phyloP scores from a whole-genome alignment of 2,797 vertebrate genomes.

The Sebastes aleutianus region DNA sequence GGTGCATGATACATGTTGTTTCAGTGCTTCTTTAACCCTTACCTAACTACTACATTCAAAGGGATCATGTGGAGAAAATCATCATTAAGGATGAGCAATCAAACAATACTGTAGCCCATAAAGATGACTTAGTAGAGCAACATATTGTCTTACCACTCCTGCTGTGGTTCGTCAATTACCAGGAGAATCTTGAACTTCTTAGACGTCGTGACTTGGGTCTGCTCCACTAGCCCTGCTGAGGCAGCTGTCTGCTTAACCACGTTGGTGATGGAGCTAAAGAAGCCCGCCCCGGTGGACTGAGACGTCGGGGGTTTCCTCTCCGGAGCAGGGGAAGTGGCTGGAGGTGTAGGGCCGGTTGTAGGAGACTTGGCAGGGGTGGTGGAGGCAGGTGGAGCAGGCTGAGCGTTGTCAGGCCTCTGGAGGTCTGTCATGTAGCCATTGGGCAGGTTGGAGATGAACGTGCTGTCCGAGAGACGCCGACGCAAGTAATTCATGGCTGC shows the following conservation, averaged over 20 bases:
- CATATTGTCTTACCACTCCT: conserved; percentile 89
- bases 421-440: conserved; percentile 98
- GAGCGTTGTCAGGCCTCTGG: conserved; percentile 92
- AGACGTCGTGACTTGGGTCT: conserved; percentile 81
- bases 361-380: conserved; percentile 75
- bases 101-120: neutral
- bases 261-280: conserved; percentile 97
- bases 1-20: conserved; percentile 27
- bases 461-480: conserved; percentile 97
- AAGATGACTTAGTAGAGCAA: neutral
- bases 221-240: conserved; percentile 92
- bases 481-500: conserved; percentile 96
- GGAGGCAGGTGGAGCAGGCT: conserved; percentile 80
- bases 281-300: conserved; percentile 88
- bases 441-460: conserved; percentile 97
- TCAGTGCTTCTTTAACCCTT: conserved; percentile 29
- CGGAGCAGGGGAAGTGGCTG: conserved; percentile 73
- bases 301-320: conserved; percentile 79
- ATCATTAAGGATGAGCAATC: neutral
- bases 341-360: conserved; percentile 69
- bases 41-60: conserved; percentile 1
- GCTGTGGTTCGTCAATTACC: conserved; percentile 92
- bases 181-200: conserved; percentile 94
- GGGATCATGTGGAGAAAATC: neutral
- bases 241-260: conserved; percentile 97